Base-by-base conservation (phyloP, 2,888 invertebrate genomes). In the Ophonus ardosiacus region DNA sequence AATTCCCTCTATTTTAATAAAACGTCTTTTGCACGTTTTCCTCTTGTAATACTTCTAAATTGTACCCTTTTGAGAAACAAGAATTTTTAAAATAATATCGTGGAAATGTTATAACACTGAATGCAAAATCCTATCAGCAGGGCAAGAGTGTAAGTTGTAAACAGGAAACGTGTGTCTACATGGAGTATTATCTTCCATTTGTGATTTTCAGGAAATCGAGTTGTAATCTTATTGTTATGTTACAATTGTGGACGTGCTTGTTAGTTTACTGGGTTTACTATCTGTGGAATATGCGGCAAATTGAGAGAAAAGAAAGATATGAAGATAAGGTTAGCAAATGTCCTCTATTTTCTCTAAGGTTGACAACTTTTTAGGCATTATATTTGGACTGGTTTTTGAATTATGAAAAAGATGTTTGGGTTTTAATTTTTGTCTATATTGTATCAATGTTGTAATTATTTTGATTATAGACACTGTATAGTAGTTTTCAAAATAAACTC, bases 211-310 rank as follows among this genome's bases (percentile, higher is more conserved):
- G 15, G 38, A 68, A 68, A 68, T 68, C 68, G 68, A 68, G 15
- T 68, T 68, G 68, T 68, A 68, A 68, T 68, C 38, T 68, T 68
- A 68, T 68, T 68, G 68, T 68, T 31, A 7, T n/a, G 68, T 68
- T 68, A 31, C 68, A 38, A 68, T 68, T 68, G 38, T 38, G n/a
- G 68, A 68, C 38, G 68, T 68, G 38, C 8, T 68, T 65, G 31
- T 31, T 65, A 65, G 18, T 61, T 21, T 31, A 68, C 68, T 68
- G 15, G 43, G 43, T 31, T 31, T 15, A 13, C 7, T 13, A 38
- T 7, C 8, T 13, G 10, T 7, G 63, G 68, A 68, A 7, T 15
- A n/a, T 31, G 15, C 5, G n/a, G n/a, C 8, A 68, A 38, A 38
- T 65, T 65, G 10, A 24, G 10, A 3, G 43, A 51, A 51, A 10